Evolutionary conservation across 2,797 vertebrate species (phyloP).

Genomic region (Prunella strophiata): DNA sequence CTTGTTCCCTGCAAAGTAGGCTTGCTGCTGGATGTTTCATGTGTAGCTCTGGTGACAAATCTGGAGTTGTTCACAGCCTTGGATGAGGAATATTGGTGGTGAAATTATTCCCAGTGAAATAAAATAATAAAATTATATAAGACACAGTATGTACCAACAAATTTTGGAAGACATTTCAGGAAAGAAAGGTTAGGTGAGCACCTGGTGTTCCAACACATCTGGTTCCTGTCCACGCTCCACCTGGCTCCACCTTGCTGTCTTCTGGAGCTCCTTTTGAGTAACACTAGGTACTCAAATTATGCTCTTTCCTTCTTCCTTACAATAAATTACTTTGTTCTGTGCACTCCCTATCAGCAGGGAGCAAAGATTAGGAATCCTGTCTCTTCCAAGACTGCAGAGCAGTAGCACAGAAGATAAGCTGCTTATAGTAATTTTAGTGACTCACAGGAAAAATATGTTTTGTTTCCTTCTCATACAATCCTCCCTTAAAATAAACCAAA

Average conservation of each 20-base stretch:
- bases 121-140: background rate
- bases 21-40: constrained; percentile 39
- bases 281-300: background rate
- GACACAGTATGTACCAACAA: background rate
- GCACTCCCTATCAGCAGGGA: background rate
- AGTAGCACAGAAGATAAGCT: background rate
- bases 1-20: background rate
- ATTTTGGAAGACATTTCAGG: background rate
- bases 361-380: background rate
- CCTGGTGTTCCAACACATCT: rapidly evolving
- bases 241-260: background rate
- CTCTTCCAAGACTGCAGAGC: background rate
- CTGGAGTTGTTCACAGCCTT: background rate
- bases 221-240: background rate
- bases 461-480: background rate
- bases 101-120: constrained; percentile 24
- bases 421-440: background rate
- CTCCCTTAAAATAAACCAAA: background rate
- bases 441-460: background rate
- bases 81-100: background rate
- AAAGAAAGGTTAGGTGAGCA: background rate
- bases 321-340: background rate
- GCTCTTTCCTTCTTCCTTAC: background rate
- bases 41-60: background rate
- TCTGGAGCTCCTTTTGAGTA: background rate